phyloP scores from a whole-genome alignment of 2,888 invertebrate genomes.

The Macrophya annulata region DNA sequence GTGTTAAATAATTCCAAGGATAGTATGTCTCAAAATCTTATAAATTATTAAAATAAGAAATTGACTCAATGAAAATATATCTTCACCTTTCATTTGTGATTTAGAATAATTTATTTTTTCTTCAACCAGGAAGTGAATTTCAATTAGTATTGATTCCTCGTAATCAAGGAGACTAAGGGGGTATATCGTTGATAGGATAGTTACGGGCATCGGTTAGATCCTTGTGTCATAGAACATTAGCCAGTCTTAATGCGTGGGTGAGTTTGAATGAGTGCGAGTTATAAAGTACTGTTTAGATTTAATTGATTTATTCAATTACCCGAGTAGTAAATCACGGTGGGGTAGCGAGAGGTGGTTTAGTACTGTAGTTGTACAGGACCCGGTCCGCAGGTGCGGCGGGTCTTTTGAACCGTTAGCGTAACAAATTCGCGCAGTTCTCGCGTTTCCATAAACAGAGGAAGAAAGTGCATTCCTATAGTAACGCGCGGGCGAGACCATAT shows the following conservation, averaged over 20 bases:
- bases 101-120: too few relatives aligned
- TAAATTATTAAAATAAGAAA: too few relatives aligned
- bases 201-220: not conserved
- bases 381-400: not conserved
- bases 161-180: not conserved
- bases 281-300: not conserved
- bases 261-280: not conserved
- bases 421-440: slow-evolving; percentile 74
- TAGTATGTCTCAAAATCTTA: too few relatives aligned
- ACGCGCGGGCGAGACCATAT: slow-evolving; percentile 50
- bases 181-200: not conserved
- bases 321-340: slow-evolving; percentile 35
- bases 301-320: slow-evolving; percentile 50
- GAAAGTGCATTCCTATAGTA: slow-evolving; percentile 72
- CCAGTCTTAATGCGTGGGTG: slow-evolving; percentile 9
- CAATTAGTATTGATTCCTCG: too few relatives aligned
- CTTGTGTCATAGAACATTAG: not conserved
- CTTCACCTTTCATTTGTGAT: too few relatives aligned
- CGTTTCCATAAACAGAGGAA: slow-evolving; percentile 76
- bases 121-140: too few relatives aligned
- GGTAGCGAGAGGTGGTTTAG: not conserved
- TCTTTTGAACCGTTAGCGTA: slow-evolving; percentile 60
- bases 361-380: not conserved
- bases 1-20: too few relatives aligned
- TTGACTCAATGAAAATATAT: too few relatives aligned